These are phyloP conservation scores for Lepus americanus DNA, from an alignment of 2,113 vertebrate genomes.

Conservation along the genomic window DNA sequence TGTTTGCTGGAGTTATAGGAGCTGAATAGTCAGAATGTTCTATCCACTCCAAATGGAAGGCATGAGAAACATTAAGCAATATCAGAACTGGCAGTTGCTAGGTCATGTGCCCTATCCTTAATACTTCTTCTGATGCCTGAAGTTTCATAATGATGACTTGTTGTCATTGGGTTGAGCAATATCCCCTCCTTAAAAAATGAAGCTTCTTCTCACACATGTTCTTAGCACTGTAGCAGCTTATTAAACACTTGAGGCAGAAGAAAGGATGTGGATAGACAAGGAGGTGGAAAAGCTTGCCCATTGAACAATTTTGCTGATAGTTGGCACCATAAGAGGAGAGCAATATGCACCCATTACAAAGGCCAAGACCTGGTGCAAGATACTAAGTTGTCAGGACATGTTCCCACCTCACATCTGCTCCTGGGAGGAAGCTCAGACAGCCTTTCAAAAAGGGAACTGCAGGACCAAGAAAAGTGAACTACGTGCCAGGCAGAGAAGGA, in stretches of 20 bases:
- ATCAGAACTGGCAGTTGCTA: slow-evolving; percentile 8
- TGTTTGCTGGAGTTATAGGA: slow-evolving; percentile 27
- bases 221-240: neutral
- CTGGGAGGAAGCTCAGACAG: neutral
- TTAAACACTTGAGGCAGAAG: neutral
- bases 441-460: neutral
- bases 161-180: neutral
- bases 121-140: neutral
- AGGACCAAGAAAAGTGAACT: neutral
- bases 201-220: neutral
- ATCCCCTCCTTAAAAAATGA: neutral
- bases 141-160: neutral
- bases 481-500: neutral
- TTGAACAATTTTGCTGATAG: neutral
- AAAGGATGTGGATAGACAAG: neutral
- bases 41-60: neutral
- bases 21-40: neutral
- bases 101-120: neutral
- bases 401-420: neutral
- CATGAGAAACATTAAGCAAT: neutral
- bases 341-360: too few species aligned
- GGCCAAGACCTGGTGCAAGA: too few species aligned
- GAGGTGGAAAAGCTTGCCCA: neutral
- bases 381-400: neutral
- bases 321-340: neutral